Percentiles rank a stretch among this genome's conserved stretches.
These are phyloP conservation scores for Speoplatyrhinus poulsoni DNA, from an alignment of 2,113 vertebrate genomes.

Conservation along the genomic window DNA sequence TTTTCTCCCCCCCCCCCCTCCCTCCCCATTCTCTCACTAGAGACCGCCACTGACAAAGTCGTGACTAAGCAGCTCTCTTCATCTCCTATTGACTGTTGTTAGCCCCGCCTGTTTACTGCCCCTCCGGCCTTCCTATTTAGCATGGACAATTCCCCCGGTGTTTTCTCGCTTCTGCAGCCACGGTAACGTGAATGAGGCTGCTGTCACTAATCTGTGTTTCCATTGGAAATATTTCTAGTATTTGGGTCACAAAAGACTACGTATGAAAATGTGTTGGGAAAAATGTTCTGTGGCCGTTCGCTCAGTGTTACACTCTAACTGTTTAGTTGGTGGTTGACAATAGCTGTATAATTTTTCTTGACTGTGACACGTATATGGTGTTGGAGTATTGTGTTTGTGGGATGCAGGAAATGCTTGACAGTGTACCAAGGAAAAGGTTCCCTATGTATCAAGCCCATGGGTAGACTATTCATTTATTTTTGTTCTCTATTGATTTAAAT, in stretches of 20 bases:
- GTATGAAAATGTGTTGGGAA: no score
- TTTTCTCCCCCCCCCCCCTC: not conserved
- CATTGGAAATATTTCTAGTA: no score
- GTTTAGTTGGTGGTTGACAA: constrained; percentile 18
- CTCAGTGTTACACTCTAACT: not conserved
- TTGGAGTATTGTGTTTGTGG: constrained; percentile 88
- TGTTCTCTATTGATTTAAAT: constrained; percentile 15
- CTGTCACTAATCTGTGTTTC: no score
- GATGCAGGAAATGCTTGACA: constrained; percentile 89
- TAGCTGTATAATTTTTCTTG: constrained; percentile 65
- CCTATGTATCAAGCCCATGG: constrained; percentile 85
- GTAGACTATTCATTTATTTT: constrained; percentile 43
- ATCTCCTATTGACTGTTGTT: constrained; percentile 24
- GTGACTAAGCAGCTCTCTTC: constrained; percentile 58
- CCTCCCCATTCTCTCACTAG: constrained; percentile 12
- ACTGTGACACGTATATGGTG: constrained; percentile 87
- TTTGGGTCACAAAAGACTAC: no score
- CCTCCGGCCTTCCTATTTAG: constrained; percentile 6
- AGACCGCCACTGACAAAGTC: constrained; percentile 38
- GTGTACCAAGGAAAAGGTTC: constrained; percentile 83
- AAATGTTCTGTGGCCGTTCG: not conserved
- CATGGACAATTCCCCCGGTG: constrained; percentile 11
- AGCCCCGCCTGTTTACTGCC: constrained; percentile 23
- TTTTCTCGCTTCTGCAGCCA: constrained; percentile 17
- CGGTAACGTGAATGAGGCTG: not conserved